These are phyloP conservation scores for Cephalotes varians DNA, from an alignment of 2,888 invertebrate species.

Conservation along the genomic window DNA sequence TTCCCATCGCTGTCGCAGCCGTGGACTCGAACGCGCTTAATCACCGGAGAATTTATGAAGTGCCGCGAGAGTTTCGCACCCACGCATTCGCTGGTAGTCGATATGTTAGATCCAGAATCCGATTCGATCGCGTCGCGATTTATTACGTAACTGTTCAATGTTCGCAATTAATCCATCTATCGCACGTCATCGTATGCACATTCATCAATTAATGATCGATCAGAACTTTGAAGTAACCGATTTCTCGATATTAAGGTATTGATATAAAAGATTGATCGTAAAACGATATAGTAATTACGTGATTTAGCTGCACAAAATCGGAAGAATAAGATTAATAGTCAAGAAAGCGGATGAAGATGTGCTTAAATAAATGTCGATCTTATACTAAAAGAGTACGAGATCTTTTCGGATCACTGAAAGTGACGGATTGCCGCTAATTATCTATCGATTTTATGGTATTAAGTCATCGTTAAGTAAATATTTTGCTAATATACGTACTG, in stretches of 20 bases:
- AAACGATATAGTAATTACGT: background rate
- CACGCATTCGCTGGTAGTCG: conserved; percentile 78
- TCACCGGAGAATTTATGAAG: conserved; percentile 77
- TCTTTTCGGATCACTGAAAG: background rate
- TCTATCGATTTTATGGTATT: background rate
- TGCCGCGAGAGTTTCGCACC: conserved; percentile 71
- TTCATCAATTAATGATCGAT: conserved; percentile 73
- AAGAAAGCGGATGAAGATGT: background rate
- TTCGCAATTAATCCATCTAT: conserved; percentile 74
- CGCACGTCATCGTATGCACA: conserved; percentile 55
- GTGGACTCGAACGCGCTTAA: conserved; percentile 54
- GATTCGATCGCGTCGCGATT: conserved; percentile 73
- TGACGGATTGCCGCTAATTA: background rate
- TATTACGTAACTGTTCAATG: conserved; percentile 76
- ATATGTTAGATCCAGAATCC: conserved; percentile 71
- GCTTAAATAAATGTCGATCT: background rate
- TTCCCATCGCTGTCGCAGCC: conserved; percentile 46
- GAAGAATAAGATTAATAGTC: background rate
- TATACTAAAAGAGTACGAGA: background rate
- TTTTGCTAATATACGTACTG: background rate
- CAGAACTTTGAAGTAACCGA: conserved; percentile 49
- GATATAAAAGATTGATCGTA: background rate
- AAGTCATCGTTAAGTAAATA: background rate
- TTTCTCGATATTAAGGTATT: conserved; percentile 30
- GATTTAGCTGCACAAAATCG: background rate